Percentiles rank a stretch among this genome's conserved stretches.
Evolutionary conservation across 1,140 invertebrate species (phyloP).

Genomic region (Ostrea denselamellosa): DNA sequence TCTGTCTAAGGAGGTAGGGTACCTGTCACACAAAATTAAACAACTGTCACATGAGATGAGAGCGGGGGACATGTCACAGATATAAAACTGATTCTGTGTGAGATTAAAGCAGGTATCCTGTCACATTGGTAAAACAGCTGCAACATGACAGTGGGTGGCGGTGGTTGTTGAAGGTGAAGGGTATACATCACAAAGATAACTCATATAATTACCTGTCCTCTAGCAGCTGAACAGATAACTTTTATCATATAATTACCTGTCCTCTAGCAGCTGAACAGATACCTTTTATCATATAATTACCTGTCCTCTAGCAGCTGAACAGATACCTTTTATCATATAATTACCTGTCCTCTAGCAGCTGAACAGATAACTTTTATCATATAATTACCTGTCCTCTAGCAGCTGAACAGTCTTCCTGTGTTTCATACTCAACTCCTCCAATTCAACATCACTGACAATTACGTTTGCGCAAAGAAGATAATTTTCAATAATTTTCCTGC

Average conservation of each 20-base stretch:
- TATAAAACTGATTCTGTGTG: too few species aligned
- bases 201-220: background rate
- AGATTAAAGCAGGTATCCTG: too few species aligned
- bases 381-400: slow-evolving; percentile 64
- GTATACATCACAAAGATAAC: too few species aligned
- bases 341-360: background rate
- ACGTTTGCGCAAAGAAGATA: slow-evolving; percentile 59
- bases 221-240: too few species aligned
- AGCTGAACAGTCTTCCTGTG: slow-evolving; percentile 62
- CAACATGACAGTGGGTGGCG: too few species aligned
- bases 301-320: background rate
- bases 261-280: slow-evolving; percentile 65
- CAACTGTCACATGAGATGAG: too few species aligned
- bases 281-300: background rate
- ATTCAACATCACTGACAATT: slow-evolving; percentile 51
- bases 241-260: slow-evolving; percentile 56
- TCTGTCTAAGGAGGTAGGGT: slow-evolving; percentile 63
- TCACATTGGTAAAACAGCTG: too few species aligned
- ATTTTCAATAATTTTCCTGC: slow-evolving; percentile 59
- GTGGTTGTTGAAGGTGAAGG: too few species aligned
- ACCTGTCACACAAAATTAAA: slow-evolving; percentile 51
- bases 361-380: background rate
- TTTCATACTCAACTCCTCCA: slow-evolving; percentile 54
- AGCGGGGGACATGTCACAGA: too few species aligned
- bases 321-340: background rate